Base-by-base conservation (phyloP, 2,888 invertebrate species). In the Encarsia formosa region DNA sequence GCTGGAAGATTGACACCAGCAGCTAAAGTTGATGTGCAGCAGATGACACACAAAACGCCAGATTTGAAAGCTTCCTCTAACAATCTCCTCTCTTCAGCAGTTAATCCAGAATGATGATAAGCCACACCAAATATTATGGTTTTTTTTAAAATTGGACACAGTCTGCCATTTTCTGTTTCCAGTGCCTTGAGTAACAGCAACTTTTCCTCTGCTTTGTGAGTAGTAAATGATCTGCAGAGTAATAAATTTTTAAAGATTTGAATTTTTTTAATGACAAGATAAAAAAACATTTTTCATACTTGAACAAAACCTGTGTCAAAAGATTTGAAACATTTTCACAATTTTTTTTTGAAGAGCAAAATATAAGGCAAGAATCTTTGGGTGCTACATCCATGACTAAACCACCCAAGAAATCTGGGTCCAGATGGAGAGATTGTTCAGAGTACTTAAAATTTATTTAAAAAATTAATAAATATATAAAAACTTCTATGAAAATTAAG, bases 1-100 rank as follows among this genome's bases (percentile, higher is more conserved):
- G 96, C 96, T 13, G 97, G 97, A 61, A 98, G 79, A 80, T 98
- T 98, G 23, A 98, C 94, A 3, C 97, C 97, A 19, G 97, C 96
- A n/a, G 97, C 97, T 59, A 98, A 77, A 0, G 97, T 98, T 1
- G 96, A 95, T 0, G 97, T 98, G 70, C 95, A 96, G 69, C 94
- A 91, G 58, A 98, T 81, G 24, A 94, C 88, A 55, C 85, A 88
- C 29, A 98, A 75, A n/a, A 83, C 83, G 0, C 92, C 91, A n/a
- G 81, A 78, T 58, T 86, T 81, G 71, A 88, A 95, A 2, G 84
- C 88, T 49, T 88, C 89, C 72, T 97, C 96, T 15, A 97, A 77
- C 45, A 91, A 77, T 58, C 80, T 80, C 24, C 96, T 77, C 76
- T 98, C 97, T 66, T 94, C 95, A 6, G 79, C 79, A 3, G 91